These are phyloP conservation scores for Engraulis encrasicolus DNA, from an alignment of 2,113 vertebrate genomes.

Conservation along the genomic window DNA sequence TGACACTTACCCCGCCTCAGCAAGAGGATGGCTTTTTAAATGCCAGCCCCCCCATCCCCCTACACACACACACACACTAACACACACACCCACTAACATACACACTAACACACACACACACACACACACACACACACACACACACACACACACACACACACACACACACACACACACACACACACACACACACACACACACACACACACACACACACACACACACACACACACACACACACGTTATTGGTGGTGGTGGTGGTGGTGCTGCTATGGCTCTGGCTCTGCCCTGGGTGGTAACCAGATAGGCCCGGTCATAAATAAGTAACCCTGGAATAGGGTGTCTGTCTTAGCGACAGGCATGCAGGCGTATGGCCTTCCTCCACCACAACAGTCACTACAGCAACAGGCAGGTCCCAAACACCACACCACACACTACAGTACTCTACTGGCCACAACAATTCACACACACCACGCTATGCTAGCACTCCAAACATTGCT, in stretches of 20 bases:
- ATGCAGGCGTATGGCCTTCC: no score
- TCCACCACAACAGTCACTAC: neutral
- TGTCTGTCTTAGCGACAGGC: neutral
- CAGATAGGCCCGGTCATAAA: neutral
- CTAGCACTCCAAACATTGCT: neutral
- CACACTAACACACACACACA: no score
- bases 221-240: no score
- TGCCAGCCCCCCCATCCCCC: neutral
- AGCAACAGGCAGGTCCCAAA: neutral
- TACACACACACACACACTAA: no score
- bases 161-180: no score
- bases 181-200: no score
- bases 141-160: no score
- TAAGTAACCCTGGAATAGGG: constrained; percentile 9
- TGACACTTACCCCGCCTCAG: neutral
- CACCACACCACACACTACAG: no score
- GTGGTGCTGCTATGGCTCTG: neutral
- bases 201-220: no score
- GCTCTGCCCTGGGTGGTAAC: neutral
- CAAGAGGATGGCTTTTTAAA: neutral
- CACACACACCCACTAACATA: no score
- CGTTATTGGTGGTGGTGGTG: no score
- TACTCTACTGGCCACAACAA: neutral
- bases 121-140: no score
- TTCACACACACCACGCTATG: neutral